Percentiles rank a stretch among this genome's conserved stretches.
These are phyloP conservation scores for Desmophyllum pertusum DNA, from an alignment of 92 coral and sea anemone genomes.

Conservation along the genomic window DNA sequence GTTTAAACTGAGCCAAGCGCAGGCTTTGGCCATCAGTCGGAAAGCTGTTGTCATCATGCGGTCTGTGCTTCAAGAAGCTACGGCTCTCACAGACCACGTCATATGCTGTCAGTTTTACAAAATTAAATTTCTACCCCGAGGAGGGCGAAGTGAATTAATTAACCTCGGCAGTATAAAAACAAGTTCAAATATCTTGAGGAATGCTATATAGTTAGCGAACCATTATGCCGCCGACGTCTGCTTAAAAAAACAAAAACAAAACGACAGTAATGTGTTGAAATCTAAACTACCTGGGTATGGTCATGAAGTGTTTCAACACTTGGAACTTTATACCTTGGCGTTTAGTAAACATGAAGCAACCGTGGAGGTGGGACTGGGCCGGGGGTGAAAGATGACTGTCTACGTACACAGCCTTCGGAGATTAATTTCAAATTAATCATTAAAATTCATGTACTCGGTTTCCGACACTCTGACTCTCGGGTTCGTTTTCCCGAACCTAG, in stretches of 20 bases:
- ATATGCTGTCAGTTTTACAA: not conserved
- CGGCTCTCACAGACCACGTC: not conserved
- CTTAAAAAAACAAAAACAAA: not conserved
- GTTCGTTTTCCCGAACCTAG: too few species aligned
- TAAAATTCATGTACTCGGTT: too few species aligned
- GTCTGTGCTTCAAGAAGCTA: not conserved
- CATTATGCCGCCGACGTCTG: not conserved
- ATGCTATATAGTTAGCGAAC: not conserved
- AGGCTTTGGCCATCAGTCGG: not conserved
- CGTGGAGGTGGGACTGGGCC: too few species aligned
- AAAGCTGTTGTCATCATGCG: not conserved
- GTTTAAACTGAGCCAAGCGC: not conserved
- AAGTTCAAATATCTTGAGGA: not conserved
- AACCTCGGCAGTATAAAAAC: not conserved
- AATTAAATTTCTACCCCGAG: not conserved
- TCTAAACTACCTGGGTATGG: not conserved
- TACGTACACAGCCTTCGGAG: too few species aligned
- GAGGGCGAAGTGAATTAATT: not conserved
- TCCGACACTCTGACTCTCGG: too few species aligned
- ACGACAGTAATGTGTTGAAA: not conserved
- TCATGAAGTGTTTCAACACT: not conserved
- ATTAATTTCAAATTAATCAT: too few species aligned
- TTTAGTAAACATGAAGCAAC: too few species aligned
- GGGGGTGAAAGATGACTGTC: too few species aligned
- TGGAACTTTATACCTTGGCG: not conserved